Base-by-base conservation (phyloP, 1,140 invertebrate genomes). In the Aphelinus certus region DNA sequence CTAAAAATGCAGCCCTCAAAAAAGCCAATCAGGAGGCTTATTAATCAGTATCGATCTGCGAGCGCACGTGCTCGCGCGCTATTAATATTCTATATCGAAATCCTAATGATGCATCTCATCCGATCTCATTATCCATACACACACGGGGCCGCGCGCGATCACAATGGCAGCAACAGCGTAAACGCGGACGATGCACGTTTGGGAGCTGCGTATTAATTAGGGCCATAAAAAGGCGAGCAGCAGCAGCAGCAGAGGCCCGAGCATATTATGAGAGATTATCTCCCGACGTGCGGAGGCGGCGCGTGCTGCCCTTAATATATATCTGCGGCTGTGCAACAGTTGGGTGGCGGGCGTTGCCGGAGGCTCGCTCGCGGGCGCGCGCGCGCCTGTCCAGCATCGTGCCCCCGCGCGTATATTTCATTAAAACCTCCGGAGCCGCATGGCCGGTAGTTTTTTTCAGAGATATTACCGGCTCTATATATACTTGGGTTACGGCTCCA, bases 201-300 rank as follows among this genome's bases (percentile, higher is more conserved):
- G 56, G 46, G 67, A 47, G 47, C 7, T 55, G 55, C 46, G 71
- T 65, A 73, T 73, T 73, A 73, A 73, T 73, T 73, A 73, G 56
- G 66, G 55, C 71, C 63, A 73, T 73, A 73, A 73, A 73, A 73
- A 73, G 71, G 71, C 71, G 60, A 26, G 26, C 26, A 26, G 26
- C 26, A 26, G 26, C 26, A 26, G 26, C 26, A 26, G 26, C 26
- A 26, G 26, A 26, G 26, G 26, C 26, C 26, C 26, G 26, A 26
- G 71, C 48, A 26, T 73, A 66, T 73, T 66, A 73, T 73, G 58
- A 45, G 63, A 58, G 71, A 73, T 73, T 73, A 73, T 73, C 71
- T 66, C 42, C 9, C 26, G 26, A 26, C 26, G 26, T 26, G 71
- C 63, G 56, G 63, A 66, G 71, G 71, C 71, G 71, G 71, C 66